Conservation (phyloP, 2,113 vertebrate genomes). For the Aleadryas rufinucha region DNA sequence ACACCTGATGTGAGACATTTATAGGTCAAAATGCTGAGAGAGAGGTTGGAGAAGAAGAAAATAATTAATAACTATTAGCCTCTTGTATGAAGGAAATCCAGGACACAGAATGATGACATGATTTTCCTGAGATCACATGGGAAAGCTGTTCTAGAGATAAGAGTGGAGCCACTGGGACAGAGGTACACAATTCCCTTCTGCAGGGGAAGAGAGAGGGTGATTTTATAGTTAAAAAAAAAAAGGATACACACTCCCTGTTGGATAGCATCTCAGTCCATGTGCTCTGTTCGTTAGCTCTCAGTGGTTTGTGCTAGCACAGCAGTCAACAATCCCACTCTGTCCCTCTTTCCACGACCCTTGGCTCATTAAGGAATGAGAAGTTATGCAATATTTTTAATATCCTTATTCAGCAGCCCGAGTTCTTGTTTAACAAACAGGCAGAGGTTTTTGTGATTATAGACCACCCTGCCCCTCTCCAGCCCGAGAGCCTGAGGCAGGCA, state of each 20-base stretch:
- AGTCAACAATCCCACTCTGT: background rate
- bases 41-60: background rate
- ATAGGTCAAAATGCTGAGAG: background rate
- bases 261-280: background rate
- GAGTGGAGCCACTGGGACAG: background rate
- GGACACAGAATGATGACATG: background rate
- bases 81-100: background rate
- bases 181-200: background rate
- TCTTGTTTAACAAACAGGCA: background rate
- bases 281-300: background rate
- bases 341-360: background rate
- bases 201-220: background rate
- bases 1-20: background rate
- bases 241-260: background rate
- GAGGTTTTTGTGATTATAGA: background rate
- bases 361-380: background rate
- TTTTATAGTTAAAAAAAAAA: background rate
- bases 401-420: background rate
- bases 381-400: background rate
- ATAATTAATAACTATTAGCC: background rate
- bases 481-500: background rate
- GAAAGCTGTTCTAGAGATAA: constrained; percentile 8
- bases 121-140: background rate
- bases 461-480: background rate
- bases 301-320: background rate